These are phyloP conservation scores for Myotis myotis DNA, from an alignment of 2,797 vertebrate genomes.

Conservation along the genomic window DNA sequence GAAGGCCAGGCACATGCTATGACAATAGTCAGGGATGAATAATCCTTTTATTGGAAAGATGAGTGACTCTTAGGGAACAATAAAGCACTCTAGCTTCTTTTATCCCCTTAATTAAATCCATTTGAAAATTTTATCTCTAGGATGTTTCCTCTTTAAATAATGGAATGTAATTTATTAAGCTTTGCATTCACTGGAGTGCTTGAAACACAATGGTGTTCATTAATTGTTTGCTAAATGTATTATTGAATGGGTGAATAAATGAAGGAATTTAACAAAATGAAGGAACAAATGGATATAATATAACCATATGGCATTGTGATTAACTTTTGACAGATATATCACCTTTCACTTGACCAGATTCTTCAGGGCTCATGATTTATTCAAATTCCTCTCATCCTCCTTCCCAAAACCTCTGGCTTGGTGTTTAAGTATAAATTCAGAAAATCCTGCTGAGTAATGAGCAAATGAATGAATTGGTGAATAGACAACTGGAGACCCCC, in stretches of 20 bases:
- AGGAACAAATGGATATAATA: not conserved
- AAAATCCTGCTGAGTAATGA: not conserved
- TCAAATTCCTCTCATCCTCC: not conserved
- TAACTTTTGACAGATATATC: not conserved
- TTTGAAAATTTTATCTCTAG: not conserved
- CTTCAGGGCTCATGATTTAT: not conserved
- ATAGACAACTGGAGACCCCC: not conserved
- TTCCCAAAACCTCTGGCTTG: not conserved
- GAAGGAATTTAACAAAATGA: not conserved
- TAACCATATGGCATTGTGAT: not conserved
- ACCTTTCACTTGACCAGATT: not conserved
- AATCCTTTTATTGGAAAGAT: not conserved
- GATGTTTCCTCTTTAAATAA: conserved; percentile 4
- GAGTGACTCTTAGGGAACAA: not conserved
- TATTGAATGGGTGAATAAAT: not conserved
- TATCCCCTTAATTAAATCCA: not conserved
- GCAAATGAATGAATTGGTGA: not conserved
- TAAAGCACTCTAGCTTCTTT: not conserved
- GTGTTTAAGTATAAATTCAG: not conserved
- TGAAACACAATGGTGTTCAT: not conserved
- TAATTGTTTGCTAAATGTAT: not conserved
- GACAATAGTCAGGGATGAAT: not conserved
- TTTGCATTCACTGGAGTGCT: not conserved
- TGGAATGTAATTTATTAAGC: not conserved
- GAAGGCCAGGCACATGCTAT: fast-evolving